Evolutionary conservation across 2,797 vertebrate species (phyloP).

Genomic region (Takifugu ocellatus): DNA sequence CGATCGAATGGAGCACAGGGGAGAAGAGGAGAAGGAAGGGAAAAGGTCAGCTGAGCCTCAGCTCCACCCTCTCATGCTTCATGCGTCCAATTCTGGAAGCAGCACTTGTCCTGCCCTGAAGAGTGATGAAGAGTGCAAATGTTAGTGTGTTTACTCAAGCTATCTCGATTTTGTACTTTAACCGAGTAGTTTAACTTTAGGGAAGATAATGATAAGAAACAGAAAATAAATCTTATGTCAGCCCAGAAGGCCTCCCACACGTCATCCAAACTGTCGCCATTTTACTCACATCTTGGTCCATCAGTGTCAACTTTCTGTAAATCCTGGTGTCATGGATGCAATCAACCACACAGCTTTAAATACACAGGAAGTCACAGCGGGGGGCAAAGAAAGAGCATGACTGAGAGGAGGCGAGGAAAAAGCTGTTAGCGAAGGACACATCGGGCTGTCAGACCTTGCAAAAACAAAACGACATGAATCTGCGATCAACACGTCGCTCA

Average conservation of each 20-base stretch:
- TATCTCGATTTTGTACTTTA: background rate
- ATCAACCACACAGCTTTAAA: conserved; percentile 9
- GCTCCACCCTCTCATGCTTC: conserved; percentile 79
- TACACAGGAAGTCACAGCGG: conserved; percentile 28
- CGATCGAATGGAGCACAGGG: conserved; percentile 44
- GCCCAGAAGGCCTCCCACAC: too few species aligned
- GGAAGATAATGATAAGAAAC: background rate
- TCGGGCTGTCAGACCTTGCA: too few species aligned
- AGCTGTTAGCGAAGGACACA: too few species aligned
- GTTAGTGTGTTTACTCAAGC: conserved; percentile 21
- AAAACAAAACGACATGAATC: background rate
- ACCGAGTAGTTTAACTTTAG: too few species aligned
- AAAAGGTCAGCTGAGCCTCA: conserved; percentile 74
- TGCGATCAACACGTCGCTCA: background rate
- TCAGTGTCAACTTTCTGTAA: too few species aligned
- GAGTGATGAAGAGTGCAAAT: conserved; percentile 27
- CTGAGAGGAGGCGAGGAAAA: too few species aligned
- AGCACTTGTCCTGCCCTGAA: conserved; percentile 49
- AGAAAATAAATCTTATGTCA: background rate
- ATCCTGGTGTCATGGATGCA: conserved; percentile 22
- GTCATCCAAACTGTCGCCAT: too few species aligned
- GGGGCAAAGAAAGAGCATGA: background rate
- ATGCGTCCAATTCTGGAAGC: conserved; percentile 50
- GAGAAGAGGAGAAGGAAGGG: conserved; percentile 61
- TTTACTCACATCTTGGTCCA: too few species aligned